Evolutionary conservation across 2,797 vertebrate genomes (phyloP).

Genomic region (Zenarchopterus dispar): DNA sequence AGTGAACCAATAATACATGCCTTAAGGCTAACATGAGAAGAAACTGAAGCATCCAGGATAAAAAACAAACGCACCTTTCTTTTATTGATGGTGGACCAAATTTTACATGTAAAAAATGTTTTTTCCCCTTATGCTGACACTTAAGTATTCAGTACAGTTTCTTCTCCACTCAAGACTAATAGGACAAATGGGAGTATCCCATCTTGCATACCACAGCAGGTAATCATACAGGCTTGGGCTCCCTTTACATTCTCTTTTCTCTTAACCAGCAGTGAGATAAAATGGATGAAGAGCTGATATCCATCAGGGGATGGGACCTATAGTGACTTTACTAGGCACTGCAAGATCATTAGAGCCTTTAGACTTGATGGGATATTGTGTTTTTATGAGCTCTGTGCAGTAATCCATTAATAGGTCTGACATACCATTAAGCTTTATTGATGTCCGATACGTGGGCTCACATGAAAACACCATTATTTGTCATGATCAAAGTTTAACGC

Average conservation of each 20-base stretch:
- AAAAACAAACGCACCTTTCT: neutral
- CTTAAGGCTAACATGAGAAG: slow-evolving; percentile 3
- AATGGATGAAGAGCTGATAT: slow-evolving; percentile 64
- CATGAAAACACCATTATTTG: slow-evolving; percentile 76
- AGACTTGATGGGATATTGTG: slow-evolving; percentile 74
- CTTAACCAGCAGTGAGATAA: slow-evolving; percentile 65
- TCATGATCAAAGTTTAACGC: slow-evolving; percentile 73
- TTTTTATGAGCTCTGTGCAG: slow-evolving; percentile 77
- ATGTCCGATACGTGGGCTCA: slow-evolving; percentile 68
- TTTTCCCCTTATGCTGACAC: slow-evolving; percentile 18
- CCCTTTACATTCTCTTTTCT: slow-evolving; percentile 47
- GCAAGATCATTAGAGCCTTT: slow-evolving; percentile 75
- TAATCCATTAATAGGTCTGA: slow-evolving; percentile 77
- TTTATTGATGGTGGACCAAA: neutral
- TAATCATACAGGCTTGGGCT: slow-evolving; percentile 36
- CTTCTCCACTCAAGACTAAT: slow-evolving; percentile 18
- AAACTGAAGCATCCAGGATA: neutral
- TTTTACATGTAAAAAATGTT: neutral
- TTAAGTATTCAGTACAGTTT: slow-evolving; percentile 28
- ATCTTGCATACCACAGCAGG: slow-evolving; percentile 26
- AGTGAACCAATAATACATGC: no score
- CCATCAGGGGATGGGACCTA: slow-evolving; percentile 68
- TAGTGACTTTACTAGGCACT: slow-evolving; percentile 71
- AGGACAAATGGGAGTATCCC: slow-evolving; percentile 14
- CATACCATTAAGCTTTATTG: slow-evolving; percentile 78